Percentiles rank a stretch among this genome's conserved stretches.
Evolutionary conservation across 2,113 vertebrate genomes (phyloP).

Genomic region (Tiliqua scincoides): DNA sequence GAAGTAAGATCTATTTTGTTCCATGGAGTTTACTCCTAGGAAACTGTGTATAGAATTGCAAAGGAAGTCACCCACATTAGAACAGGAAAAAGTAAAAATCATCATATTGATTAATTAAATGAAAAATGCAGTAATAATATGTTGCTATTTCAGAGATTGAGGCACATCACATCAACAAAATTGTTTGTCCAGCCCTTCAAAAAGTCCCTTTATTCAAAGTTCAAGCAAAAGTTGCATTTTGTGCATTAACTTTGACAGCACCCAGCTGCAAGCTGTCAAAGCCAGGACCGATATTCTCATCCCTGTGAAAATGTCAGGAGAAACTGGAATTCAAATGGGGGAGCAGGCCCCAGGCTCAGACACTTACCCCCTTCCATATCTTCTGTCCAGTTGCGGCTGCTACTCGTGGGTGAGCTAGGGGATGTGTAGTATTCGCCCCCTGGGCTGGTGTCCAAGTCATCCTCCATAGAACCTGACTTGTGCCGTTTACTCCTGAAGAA

Average conservation of each 20-base stretch:
- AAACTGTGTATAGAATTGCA: too few relatives aligned
- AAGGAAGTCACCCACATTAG: too few relatives aligned
- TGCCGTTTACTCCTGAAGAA: conserved; percentile 90
- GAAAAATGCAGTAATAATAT: too few relatives aligned
- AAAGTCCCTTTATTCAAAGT: too few relatives aligned
- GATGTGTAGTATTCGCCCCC: conserved; percentile 96
- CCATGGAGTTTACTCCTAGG: too few relatives aligned
- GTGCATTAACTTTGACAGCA: neutral
- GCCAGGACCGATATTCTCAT: too few relatives aligned
- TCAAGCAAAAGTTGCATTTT: neutral
- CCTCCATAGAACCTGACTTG: conserved; percentile 97
- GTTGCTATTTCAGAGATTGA: neutral
- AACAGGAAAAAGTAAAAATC: neutral
- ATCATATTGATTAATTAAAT: neutral
- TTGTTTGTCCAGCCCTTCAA: neutral
- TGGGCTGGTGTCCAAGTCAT: conserved; percentile 93
- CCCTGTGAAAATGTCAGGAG: too few relatives aligned
- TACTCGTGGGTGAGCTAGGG: conserved; percentile 93
- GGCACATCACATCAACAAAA: neutral
- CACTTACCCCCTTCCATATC: conserved; percentile 96
- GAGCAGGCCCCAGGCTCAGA: neutral
- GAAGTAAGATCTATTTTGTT: too few relatives aligned
- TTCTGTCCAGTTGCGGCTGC: conserved; percentile 96
- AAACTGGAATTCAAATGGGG: neutral
- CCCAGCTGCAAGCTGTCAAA: neutral